These are phyloP conservation scores for Orthosia gracilis DNA, from an alignment of 2,888 invertebrate genomes.

Conservation along the genomic window DNA sequence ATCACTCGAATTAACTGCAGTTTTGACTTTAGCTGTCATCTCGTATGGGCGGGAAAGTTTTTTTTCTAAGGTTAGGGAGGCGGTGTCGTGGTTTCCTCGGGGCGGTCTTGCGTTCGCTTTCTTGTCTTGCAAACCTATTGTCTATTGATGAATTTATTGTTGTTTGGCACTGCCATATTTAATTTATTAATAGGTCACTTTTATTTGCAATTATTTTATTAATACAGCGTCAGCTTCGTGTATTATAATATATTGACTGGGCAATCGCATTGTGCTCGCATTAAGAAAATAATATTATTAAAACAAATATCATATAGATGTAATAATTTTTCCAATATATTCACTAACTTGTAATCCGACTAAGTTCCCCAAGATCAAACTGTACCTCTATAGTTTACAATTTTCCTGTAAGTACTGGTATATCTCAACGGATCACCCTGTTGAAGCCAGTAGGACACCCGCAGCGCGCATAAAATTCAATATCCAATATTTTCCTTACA, in stretches of 20 bases:
- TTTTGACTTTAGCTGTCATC: constrained; percentile 85
- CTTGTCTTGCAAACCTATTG: constrained; percentile 68
- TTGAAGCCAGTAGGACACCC: constrained; percentile 12
- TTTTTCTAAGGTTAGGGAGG: constrained; percentile 74
- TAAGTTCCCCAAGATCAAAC: neutral
- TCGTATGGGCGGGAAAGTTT: constrained; percentile 79
- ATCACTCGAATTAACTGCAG: constrained; percentile 84
- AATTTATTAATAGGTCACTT: constrained; percentile 52
- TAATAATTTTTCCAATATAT: neutral
- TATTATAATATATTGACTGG: neutral
- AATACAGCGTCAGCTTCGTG: neutral
- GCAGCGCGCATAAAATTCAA: constrained; percentile 28
- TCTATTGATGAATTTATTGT: constrained; percentile 67
- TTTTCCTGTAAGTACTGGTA: neutral
- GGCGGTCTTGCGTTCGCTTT: constrained; percentile 77
- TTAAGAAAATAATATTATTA: neutral
- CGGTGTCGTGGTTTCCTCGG: constrained; percentile 73
- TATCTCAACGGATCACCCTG: neutral
- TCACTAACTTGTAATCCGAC: neutral
- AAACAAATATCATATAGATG: neutral
- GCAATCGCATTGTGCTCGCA: neutral
- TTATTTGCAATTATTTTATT: constrained; percentile 45
- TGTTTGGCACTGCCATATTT: constrained; percentile 60
- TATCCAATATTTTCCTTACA: constrained; percentile 20
- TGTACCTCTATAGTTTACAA: neutral